A percentile compares a stretch with the other conserved stretches of the same genome.
These are phyloP conservation scores for Coelinius sp. DNA, from an alignment of 2,888 invertebrate species.

Conservation along the genomic window DNA sequence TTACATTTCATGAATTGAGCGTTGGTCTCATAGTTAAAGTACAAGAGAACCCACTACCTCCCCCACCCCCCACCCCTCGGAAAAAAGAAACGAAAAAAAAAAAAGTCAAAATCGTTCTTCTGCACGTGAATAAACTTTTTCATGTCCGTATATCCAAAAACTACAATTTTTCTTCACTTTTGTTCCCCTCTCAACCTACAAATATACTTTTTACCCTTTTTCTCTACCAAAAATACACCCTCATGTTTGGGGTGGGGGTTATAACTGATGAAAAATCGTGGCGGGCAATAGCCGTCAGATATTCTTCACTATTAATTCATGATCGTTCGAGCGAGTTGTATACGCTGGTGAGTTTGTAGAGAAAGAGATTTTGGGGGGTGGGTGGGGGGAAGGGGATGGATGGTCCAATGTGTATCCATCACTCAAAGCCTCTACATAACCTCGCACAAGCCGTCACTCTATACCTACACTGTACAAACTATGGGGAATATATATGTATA, in stretches of 20 bases:
- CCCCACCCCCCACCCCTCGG: background rate
- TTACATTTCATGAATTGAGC: too few species aligned
- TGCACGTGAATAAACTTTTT: background rate
- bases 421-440: conserved; percentile 18
- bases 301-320: conserved; percentile 32
- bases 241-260: conserved; percentile 3
- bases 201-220: too few species aligned
- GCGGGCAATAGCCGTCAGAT: conserved; percentile 18
- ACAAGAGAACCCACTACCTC: background rate
- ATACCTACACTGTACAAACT: conserved; percentile 18
- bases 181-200: background rate
- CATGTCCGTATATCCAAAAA: background rate
- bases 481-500: conserved; percentile 1
- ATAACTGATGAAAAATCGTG: conserved; percentile 31
- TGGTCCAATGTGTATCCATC: conserved; percentile 32
- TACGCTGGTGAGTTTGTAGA: background rate
- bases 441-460: conserved; percentile 29
- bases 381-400: background rate
- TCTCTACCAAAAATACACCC: background rate
- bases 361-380: too few species aligned
- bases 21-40: too few species aligned
- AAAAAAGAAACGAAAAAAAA: too few species aligned
- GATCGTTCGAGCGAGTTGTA: conserved; percentile 21
- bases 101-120: background rate
- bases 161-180: background rate